These are phyloP conservation scores for Carassius auratus DNA, from an alignment of 2,113 vertebrate genomes.

Conservation along the genomic window DNA sequence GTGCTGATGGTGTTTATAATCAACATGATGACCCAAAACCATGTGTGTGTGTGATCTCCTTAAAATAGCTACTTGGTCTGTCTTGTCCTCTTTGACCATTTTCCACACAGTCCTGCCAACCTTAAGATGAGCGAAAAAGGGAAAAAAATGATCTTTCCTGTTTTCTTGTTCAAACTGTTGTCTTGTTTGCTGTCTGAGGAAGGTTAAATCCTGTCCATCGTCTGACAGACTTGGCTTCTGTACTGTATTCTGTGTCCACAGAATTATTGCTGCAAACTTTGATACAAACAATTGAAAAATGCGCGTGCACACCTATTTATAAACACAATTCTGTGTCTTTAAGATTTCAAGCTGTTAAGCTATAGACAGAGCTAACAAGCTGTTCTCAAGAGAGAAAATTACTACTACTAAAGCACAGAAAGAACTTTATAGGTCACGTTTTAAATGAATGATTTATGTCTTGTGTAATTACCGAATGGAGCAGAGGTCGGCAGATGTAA, in stretches of 20 bases:
- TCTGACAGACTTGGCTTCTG: slow-evolving; percentile 31
- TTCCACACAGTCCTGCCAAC: slow-evolving; percentile 54
- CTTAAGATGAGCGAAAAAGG: slow-evolving; percentile 31
- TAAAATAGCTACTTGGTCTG: slow-evolving; percentile 61
- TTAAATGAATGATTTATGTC: slow-evolving; percentile 47
- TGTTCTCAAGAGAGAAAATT: slow-evolving; percentile 30
- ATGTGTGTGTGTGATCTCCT: slow-evolving; percentile 36
- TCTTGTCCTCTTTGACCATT: slow-evolving; percentile 50
- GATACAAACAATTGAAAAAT: background rate
- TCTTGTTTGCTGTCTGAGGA: slow-evolving; percentile 45
- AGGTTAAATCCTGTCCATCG: slow-evolving; percentile 33
- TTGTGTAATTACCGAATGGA: slow-evolving; percentile 49
- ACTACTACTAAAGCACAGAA: slow-evolving; percentile 21
- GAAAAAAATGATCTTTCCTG: slow-evolving; percentile 31
- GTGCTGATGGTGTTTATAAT: slow-evolving; percentile 47
- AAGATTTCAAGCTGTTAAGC: slow-evolving; percentile 32
- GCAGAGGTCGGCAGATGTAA: slow-evolving; percentile 17
- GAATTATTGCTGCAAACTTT: background rate
- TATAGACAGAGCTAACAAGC: slow-evolving; percentile 40
- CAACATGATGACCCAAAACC: slow-evolving; percentile 45
- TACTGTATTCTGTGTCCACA: background rate
- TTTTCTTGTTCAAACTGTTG: slow-evolving; percentile 53
- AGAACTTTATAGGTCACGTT: slow-evolving; percentile 53
- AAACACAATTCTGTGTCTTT: background rate
- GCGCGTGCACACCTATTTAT: background rate